phyloP scores from a whole-genome alignment of 1,140 invertebrate species.

The Hydropsyche tenuis region DNA sequence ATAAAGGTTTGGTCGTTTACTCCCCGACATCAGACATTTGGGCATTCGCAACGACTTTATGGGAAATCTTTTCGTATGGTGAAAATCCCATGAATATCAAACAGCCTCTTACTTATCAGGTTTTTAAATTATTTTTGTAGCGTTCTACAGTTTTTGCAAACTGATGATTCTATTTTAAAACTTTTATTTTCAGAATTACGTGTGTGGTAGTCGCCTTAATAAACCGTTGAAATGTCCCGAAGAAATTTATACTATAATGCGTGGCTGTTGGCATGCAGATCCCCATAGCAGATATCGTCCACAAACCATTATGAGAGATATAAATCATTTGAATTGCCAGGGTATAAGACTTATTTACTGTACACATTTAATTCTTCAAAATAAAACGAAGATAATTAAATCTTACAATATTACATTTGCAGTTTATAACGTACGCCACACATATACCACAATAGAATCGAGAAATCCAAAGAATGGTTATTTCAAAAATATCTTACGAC shows the following conservation, averaged over 20 bases:
- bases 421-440: no score
- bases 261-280: conserved; percentile 85
- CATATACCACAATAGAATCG: no score
- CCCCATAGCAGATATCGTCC: conserved; percentile 74
- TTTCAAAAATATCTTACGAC: no score
- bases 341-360: conserved; percentile 55
- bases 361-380: no score
- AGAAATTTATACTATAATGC: conserved; percentile 85
- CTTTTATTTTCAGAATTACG: conserved; percentile 64
- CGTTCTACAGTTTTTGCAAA: not conserved
- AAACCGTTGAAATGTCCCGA: conserved; percentile 77
- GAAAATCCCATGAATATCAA: conserved; percentile 59
- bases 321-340: conserved; percentile 80
- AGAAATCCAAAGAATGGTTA: no score
- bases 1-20: conserved; percentile 69
- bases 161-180: not conserved
- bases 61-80: conserved; percentile 88
- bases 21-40: conserved; percentile 80
- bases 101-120: conserved; percentile 56
- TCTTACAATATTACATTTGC: conserved; percentile 53
- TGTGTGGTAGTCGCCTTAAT: conserved; percentile 75
- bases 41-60: conserved; percentile 87
- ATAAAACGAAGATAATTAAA: no score
- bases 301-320: conserved; percentile 82
- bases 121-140: conserved; percentile 45